Evolutionary conservation across 2,113 vertebrate species (phyloP).

Genomic region (Andinoacara biseriatus): DNA sequence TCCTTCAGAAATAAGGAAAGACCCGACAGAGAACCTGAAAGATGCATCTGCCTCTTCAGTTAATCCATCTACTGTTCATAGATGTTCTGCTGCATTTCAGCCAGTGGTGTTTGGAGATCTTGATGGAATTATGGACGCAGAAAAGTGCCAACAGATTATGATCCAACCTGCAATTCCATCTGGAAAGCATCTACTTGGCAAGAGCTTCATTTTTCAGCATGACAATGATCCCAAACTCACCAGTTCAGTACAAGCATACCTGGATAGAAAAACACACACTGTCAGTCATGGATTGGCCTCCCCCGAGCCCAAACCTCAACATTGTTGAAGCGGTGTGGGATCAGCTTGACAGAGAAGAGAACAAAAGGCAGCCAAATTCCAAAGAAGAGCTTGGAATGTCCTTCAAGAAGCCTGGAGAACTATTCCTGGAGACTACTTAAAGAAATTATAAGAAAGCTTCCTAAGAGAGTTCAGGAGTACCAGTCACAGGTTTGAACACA

Average conservation of each 20-base stretch:
- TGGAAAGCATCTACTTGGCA: not conserved
- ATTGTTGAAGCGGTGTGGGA: not conserved
- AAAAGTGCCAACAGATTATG: not conserved
- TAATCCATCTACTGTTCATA: not conserved
- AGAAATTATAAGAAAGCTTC: not conserved
- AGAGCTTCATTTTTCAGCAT: not conserved
- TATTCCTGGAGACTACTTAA: not conserved
- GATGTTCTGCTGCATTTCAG: not conserved
- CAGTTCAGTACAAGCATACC: not conserved
- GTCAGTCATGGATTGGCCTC: not conserved
- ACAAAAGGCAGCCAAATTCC: rapidly evolving
- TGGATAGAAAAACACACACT: not conserved
- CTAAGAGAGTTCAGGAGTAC: not conserved
- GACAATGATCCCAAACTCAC: not conserved
- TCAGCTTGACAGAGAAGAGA: not conserved
- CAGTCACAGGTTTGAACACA: too few relatives aligned
- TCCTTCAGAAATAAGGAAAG: not conserved
- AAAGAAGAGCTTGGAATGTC: not conserved
- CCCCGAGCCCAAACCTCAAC: not conserved
- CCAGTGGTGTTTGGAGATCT: not conserved
- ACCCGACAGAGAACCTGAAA: not conserved
- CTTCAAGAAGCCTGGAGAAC: not conserved
- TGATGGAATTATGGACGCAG: rapidly evolving
- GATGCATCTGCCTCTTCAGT: not conserved
- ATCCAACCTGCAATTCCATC: not conserved